phyloP scores from a whole-genome alignment of 2,113 vertebrate genomes.

The Tichodroma muraria region DNA sequence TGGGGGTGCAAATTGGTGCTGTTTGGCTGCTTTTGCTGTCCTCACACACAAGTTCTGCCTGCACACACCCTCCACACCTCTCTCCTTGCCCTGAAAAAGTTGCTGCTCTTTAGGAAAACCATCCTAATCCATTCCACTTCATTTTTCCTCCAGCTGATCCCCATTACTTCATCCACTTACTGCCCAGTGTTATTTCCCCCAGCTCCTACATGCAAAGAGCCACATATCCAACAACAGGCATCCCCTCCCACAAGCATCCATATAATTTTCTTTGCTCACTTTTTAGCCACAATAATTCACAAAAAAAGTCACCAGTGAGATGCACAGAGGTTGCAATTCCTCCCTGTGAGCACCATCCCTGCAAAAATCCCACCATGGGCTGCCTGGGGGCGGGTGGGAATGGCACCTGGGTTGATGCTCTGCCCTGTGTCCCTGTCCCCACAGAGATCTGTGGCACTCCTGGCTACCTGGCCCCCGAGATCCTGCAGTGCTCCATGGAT shows the following conservation, averaged over 20 bases:
- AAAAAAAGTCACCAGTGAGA: background rate
- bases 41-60: background rate
- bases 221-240: rapidly evolving
- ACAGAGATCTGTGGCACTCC: slow-evolving; percentile 95
- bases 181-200: background rate
- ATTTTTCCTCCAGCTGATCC: background rate
- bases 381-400: background rate
- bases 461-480: slow-evolving; percentile 93
- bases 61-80: background rate
- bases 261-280: rapidly evolving
- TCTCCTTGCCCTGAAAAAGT: background rate
- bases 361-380: background rate
- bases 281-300: background rate
- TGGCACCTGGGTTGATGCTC: background rate
- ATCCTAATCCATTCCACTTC: background rate
- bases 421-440: background rate
- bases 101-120: background rate
- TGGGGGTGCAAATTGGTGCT: rapidly evolving
- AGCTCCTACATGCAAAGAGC: background rate
- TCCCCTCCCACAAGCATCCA: background rate
- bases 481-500: slow-evolving; percentile 95
- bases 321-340: background rate
- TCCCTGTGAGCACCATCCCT: background rate
- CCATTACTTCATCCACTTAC: background rate
- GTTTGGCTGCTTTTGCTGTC: background rate